Evolutionary conservation across 2,888 invertebrate genomes (phyloP).

Genomic region (Brenthis hecate): DNA sequence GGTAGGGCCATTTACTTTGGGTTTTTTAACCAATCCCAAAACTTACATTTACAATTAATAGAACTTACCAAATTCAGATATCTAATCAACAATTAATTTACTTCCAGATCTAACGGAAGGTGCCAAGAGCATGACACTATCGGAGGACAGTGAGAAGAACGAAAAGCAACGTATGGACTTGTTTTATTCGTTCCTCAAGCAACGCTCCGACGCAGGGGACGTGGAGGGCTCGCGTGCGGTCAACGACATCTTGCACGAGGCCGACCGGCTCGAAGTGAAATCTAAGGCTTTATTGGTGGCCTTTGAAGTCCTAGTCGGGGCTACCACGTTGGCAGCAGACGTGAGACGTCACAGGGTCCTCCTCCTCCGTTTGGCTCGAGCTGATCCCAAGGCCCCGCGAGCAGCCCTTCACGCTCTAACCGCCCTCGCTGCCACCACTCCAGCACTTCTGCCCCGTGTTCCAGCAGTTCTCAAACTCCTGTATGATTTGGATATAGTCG

Average conservation of each 20-base stretch:
- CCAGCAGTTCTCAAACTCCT: slow-evolving; percentile 94
- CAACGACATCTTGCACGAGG: slow-evolving; percentile 69
- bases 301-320: slow-evolving; percentile 93
- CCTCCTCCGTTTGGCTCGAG: slow-evolving; percentile 90
- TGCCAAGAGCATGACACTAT: slow-evolving; percentile 96
- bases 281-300: slow-evolving; percentile 96
- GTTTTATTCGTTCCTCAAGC: slow-evolving; percentile 89
- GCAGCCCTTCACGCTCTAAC: slow-evolving; percentile 97
- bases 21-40: too few species aligned
- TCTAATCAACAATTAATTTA: neutral
- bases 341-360: slow-evolving; percentile 89
- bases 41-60: too few species aligned
- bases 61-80: neutral
- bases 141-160: slow-evolving; percentile 97
- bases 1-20: too few species aligned
- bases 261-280: slow-evolving; percentile 91
- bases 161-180: slow-evolving; percentile 98
- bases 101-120: slow-evolving; percentile 91
- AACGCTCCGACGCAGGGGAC: slow-evolving; percentile 59
- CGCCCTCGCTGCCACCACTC: slow-evolving; percentile 92
- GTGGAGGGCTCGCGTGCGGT: slow-evolving; percentile 52
- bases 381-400: slow-evolving; percentile 91
- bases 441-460: slow-evolving; percentile 92
- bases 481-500: slow-evolving; percentile 97
- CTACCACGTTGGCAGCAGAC: slow-evolving; percentile 85